Conservation (phyloP, 2,113 vertebrate species). For the Panurus biarmicus region DNA sequence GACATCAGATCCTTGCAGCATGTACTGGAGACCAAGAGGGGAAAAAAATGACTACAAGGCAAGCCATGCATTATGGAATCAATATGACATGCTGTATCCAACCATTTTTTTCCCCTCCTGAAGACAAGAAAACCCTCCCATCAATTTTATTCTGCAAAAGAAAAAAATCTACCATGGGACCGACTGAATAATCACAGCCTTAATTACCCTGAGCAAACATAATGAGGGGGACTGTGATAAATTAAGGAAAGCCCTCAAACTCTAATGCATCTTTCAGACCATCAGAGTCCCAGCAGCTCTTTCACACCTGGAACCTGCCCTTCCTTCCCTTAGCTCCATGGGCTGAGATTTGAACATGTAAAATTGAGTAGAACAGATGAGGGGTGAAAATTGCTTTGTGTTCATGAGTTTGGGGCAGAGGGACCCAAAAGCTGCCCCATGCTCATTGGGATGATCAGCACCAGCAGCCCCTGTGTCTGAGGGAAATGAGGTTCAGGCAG, state of each 20-base stretch:
- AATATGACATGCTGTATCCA: not conserved
- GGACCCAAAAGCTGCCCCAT: accelerated
- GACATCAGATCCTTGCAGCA: not conserved
- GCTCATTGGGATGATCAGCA: not conserved
- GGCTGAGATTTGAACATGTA: accelerated
- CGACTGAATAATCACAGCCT: not conserved
- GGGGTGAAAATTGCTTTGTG: too few species aligned
- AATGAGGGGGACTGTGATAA: not conserved
- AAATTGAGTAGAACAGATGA: not conserved
- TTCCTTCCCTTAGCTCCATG: accelerated
- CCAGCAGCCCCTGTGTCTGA: not conserved
- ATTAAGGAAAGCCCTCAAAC: not conserved
- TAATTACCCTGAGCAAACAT: not conserved
- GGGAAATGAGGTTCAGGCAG: not conserved
- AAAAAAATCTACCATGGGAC: not conserved
- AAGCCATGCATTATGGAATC: conserved; percentile 9
- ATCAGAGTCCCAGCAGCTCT: not conserved
- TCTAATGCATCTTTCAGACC: not conserved
- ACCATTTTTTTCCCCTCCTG: not conserved
- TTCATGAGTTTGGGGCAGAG: accelerated
- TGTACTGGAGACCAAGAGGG: not conserved
- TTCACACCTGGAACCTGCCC: not conserved
- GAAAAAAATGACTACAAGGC: not conserved
- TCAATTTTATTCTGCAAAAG: not conserved
- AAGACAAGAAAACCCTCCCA: not conserved